Percentiles rank a stretch among this genome's conserved stretches.
Conservation (phyloP, 2,113 vertebrate genomes). For the Pimephales promelas region DNA sequence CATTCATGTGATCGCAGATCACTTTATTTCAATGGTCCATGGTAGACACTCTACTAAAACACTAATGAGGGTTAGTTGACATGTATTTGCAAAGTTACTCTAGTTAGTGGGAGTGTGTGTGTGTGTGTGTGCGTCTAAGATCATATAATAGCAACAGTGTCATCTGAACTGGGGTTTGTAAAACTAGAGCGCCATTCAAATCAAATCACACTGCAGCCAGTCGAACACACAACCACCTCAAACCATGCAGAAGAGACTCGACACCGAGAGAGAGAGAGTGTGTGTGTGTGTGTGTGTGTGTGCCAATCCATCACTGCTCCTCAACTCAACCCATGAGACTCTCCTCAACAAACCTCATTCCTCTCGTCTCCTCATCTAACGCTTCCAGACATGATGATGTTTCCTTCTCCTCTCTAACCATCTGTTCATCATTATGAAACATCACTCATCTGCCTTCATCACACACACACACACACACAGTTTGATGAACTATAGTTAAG, state of each 20-base stretch:
- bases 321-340: not conserved
- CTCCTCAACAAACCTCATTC: not conserved
- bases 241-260: conserved; percentile 71
- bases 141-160: not conserved
- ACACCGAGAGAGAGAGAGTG: conserved; percentile 42
- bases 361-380: not conserved
- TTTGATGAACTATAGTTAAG: no score
- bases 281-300: not conserved
- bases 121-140: not conserved
- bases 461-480: not conserved
- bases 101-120: no score
- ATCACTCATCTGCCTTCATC: conserved; percentile 18
- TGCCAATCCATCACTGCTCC: conserved; percentile 22
- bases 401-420: conserved; percentile 20
- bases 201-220: conserved; percentile 40
- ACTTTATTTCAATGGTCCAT: no score
- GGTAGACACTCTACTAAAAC: no score
- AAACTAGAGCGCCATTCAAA: conserved; percentile 31
- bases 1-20: not conserved
- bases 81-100: no score
- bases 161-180: conserved; percentile 6
- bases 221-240: conserved; percentile 67
- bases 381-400: conserved; percentile 2
- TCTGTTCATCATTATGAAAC: conserved; percentile 34
- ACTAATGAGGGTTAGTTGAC: no score